phyloP scores from a whole-genome alignment of 2,888 invertebrate genomes.

The Uloborus plumipes region DNA sequence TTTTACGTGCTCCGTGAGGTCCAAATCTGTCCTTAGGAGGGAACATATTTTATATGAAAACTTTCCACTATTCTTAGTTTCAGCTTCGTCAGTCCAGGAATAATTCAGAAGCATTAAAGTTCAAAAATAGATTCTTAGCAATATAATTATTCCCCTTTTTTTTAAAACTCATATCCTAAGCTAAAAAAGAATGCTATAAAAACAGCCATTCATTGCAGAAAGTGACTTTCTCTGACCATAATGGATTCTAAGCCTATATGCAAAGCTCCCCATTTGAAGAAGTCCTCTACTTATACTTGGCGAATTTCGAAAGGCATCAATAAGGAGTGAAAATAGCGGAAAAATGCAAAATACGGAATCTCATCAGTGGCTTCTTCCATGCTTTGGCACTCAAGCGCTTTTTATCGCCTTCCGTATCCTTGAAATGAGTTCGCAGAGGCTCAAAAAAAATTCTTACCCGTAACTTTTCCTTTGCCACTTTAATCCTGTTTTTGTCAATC shows the following conservation, averaged over 20 bases:
- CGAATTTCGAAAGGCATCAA: conserved; percentile 14
- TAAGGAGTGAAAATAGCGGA: conserved; percentile 30
- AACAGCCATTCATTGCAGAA: no score
- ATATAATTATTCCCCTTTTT: no score
- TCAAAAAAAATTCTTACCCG: neutral
- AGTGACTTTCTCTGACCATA: conserved; percentile 1
- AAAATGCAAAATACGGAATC: conserved; percentile 34
- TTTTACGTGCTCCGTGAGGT: no score
- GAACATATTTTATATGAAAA: no score
- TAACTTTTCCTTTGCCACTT: neutral
- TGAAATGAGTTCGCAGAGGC: conserved; percentile 19
- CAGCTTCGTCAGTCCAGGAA: no score
- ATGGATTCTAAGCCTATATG: neutral
- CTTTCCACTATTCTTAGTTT: no score
- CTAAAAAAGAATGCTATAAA: no score
- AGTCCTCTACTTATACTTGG: neutral
- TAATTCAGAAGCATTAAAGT: no score
- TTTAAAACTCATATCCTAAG: no score
- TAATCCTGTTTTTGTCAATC: neutral
- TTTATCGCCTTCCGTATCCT: conserved; percentile 14
- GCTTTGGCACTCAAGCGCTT: conserved; percentile 21
- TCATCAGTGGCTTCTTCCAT: conserved; percentile 8
- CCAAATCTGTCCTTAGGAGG: no score
- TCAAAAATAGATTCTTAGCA: no score
- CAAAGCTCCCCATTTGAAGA: conserved; percentile 1